Evolutionary conservation across 2,888 invertebrate genomes (phyloP), one percentile per base, ranked within the genome.

Genomic region (Morpho deidamia): DNA sequence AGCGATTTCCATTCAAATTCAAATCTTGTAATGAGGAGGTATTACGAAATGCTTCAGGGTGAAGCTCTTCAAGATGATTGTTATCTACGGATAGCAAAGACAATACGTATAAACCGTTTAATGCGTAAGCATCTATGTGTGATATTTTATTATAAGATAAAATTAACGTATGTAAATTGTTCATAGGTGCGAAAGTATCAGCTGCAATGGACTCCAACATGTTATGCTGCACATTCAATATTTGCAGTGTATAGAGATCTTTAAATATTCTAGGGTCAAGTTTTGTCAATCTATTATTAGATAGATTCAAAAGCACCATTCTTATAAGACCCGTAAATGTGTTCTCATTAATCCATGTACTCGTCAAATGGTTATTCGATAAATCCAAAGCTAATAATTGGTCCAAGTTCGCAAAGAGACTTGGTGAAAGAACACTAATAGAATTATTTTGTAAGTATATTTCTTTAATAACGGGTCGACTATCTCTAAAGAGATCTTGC

Each of bases 391-490:
- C 94, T 66, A 94, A 91, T 64, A 98, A 88, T 72, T 95, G 95
- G 68, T 94, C 94, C 65, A 97, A 90, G 78, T 96, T 95, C n/a
- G 95, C 92, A 74, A 98, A 95, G 51, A 97, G 91, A 64, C 95
- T 95, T 0, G 96, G 95, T 63, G 96, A 95, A 63, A 97, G 90
- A 43, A 95, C 94, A 76, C 94, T 94, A 68, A 98, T 94, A 14
- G 96, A 96, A 90, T 97, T 97, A 84, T 97, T 97, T 82, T 96
- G 96, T 75, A 97, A 87, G 83, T 96, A 95, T 72, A 97, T 94
- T 85, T 97, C 97, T 84, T 95, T 95, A 68, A 97, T 94, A 59
- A 94, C 93, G 61, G 93, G 93, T 49, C 93, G 90, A 70, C 94
- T 92, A 82, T 96, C 96, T 75, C 92, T 92, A 74, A 98, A 97